Base-by-base conservation (phyloP, 2,797 vertebrate genomes). In the Menidia menidia region DNA sequence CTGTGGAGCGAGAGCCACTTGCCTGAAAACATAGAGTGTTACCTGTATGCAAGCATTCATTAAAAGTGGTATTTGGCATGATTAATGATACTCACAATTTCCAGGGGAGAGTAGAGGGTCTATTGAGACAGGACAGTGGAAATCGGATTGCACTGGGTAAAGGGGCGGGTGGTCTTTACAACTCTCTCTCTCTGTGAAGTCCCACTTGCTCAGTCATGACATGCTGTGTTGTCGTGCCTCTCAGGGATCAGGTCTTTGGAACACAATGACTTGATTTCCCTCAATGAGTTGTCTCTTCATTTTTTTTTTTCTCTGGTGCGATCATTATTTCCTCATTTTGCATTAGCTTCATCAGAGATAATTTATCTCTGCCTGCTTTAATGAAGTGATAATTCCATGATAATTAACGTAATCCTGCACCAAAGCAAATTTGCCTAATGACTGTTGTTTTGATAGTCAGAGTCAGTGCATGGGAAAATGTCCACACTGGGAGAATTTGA, bases 341-440 rank as follows among this genome's bases (percentile, higher is more conserved):
- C 82, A 91, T 92, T 89, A 51, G 81, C 93, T 92, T 94, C 87
- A 93, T 92, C 88, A 86, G 87, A 91, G 92, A 93, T 92, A 85
- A 94, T 94, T 92, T 89, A 93, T 93, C 91, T 92, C 90, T 91
- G 91, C 89, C 92, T 89, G 86, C 88, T 93, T 93, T 95, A 95
- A 94, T 94, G 93, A 93, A 94, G 93, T 92, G 92, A 92, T 94
- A 93, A 95, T 93, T 94, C 90, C 85, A 83, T 80, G 84, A 94
- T 94, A 93, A 95, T 95, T 93, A 93, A 93, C 88, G 78, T 93
- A 94, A 94, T 93, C 92, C 90, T 89, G 91, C 90, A 92, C 90
- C 90, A 93, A 93, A 92, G 92, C 91, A 93, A 94, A 94, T 94
- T 92, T 94, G 90, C 91, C 89, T 93, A 93, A 94, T 94, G 91